Evolutionary conservation across 2,113 vertebrate species (phyloP).

Genomic region (Rhizomys pruinosus): DNA sequence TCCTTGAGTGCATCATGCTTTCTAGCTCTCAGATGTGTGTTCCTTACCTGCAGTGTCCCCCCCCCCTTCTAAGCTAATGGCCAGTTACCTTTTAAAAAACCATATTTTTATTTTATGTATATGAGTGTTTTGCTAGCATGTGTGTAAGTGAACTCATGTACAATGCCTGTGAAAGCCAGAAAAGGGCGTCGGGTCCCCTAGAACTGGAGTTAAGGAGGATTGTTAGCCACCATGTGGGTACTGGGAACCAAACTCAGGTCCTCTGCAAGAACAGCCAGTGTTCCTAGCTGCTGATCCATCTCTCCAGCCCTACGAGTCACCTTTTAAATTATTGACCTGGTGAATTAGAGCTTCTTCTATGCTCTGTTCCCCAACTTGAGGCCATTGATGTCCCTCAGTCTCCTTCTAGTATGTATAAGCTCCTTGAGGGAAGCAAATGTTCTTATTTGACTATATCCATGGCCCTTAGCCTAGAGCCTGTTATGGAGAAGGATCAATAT

Average conservation of each 20-base stretch:
- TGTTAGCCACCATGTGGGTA: too few relatives aligned
- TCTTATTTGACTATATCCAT: neutral
- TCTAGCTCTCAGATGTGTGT: neutral
- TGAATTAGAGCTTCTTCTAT: neutral
- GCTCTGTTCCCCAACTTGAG: neutral
- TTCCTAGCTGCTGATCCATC: too few relatives aligned
- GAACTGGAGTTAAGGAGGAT: too few relatives aligned
- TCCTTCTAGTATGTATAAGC: neutral
- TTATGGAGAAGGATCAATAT: slow-evolving; percentile 14
- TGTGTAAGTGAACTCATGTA: too few relatives aligned
- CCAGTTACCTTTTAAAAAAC: too few relatives aligned
- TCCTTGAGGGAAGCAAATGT: neutral
- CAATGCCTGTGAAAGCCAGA: too few relatives aligned
- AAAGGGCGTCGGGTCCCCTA: too few relatives aligned
- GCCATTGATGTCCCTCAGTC: neutral
- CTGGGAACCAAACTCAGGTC: too few relatives aligned
- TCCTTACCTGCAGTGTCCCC: neutral
- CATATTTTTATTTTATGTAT: too few relatives aligned
- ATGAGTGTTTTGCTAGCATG: too few relatives aligned
- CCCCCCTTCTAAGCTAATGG: neutral
- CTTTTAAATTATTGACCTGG: neutral
- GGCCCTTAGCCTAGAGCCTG: neutral
- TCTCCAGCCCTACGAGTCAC: neutral
- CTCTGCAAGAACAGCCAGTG: too few relatives aligned
- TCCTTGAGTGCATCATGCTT: neutral